These are phyloP conservation scores for Pandemis corylana DNA, from an alignment of 2,888 invertebrate genomes.

Conservation along the genomic window DNA sequence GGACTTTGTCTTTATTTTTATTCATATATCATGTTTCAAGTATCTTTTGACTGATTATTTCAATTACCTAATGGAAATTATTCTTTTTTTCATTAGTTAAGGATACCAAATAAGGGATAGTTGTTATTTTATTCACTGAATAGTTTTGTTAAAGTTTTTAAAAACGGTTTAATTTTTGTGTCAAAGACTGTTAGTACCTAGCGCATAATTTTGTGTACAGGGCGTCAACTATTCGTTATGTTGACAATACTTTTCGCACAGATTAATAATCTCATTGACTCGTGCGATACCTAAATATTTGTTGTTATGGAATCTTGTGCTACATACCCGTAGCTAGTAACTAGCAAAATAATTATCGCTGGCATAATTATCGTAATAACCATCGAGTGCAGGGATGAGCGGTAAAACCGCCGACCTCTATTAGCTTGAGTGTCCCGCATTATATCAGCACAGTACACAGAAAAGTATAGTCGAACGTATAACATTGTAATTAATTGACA, in stretches of 20 bases:
- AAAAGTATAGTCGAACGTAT: neutral
- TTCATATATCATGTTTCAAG: no score
- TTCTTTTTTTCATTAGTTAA: no score
- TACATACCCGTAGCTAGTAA: conserved; percentile 1
- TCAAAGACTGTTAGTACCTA: no score
- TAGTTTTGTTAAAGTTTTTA: no score
- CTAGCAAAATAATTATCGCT: conserved; percentile 47
- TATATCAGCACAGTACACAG: conserved; percentile 46
- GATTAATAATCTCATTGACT: neutral
- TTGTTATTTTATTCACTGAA: no score
- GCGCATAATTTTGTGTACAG: no score
- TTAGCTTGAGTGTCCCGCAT: conserved; percentile 62
- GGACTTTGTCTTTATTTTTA: no score
- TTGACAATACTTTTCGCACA: neutral
- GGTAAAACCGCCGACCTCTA: conserved; percentile 43
- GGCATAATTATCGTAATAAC: conserved; percentile 52
- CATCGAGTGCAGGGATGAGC: conserved; percentile 44
- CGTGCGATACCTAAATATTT: neutral
- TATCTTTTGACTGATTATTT: no score
- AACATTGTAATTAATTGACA: neutral
- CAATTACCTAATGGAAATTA: no score
- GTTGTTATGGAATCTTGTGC: neutral
- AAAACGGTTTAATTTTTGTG: no score
- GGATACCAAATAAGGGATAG: no score
- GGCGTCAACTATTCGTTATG: no score